phyloP scores from a whole-genome alignment of 2,113 vertebrate genomes.

The Gallinago paraguaiae region DNA sequence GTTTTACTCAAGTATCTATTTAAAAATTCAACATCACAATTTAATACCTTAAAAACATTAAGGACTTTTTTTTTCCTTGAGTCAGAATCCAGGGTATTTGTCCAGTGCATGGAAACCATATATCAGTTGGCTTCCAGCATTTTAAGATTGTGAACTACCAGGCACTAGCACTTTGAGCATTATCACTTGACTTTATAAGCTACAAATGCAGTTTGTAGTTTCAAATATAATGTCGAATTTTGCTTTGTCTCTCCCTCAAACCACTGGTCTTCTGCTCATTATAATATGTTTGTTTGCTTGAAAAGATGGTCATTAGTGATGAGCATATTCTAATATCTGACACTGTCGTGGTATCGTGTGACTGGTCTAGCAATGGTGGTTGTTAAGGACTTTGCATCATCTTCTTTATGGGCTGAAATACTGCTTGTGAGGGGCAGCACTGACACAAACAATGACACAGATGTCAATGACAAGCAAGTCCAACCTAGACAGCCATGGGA shows the following conservation, averaged over 20 bases:
- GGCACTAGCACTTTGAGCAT: neutral
- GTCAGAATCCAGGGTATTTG: neutral
- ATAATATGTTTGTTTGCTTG: neutral
- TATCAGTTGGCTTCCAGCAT: neutral
- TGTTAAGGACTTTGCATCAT: neutral
- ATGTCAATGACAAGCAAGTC: neutral
- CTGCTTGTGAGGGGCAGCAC: neutral
- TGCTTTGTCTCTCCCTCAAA: neutral
- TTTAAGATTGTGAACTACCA: neutral
- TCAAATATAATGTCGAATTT: neutral
- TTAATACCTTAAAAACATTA: neutral
- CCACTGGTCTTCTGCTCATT: neutral
- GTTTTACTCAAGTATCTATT: neutral
- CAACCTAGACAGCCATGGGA: neutral
- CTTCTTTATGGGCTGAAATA: neutral
- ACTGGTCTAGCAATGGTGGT: neutral
- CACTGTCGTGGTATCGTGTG: rapidly evolving
- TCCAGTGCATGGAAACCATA: neutral
- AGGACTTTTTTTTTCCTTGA: neutral
- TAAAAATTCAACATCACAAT: neutral
- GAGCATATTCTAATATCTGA: neutral
- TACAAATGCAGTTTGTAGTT: neutral
- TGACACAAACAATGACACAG: neutral
- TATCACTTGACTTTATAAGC: neutral
- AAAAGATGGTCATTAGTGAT: neutral